phyloP scores from a whole-genome alignment of 2,113 vertebrate genomes.

The Jaculus jaculus region DNA sequence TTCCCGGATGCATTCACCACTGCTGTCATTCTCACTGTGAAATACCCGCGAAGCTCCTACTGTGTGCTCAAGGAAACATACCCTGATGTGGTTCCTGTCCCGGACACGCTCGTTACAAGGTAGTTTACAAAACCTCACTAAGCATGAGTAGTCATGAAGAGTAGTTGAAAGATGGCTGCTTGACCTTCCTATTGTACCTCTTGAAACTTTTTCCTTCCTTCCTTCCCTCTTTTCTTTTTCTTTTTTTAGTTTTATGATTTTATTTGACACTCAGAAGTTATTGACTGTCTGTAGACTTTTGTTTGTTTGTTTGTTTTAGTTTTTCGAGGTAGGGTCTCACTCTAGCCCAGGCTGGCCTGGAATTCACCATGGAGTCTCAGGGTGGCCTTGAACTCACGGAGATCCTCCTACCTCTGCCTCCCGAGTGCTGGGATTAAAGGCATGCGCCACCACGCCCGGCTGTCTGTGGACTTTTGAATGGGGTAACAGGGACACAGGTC shows the following conservation, averaged over 20 bases:
- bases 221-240: neutral
- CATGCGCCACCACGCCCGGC: too few species aligned
- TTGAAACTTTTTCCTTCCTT: neutral
- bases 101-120: conserved; percentile 24
- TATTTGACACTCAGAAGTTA: too few species aligned
- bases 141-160: neutral
- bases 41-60: neutral
- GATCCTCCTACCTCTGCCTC: too few species aligned
- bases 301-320: too few species aligned
- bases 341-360: too few species aligned
- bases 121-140: neutral
- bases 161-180: neutral
- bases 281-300: too few species aligned
- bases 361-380: too few species aligned
- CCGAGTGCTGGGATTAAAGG: too few species aligned
- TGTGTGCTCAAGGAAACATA: neutral
- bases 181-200: neutral
- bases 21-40: neutral
- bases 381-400: too few species aligned
- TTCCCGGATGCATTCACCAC: neutral
- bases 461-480: too few species aligned
- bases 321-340: too few species aligned
- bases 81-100: neutral
- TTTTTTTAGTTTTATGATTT: neutral
- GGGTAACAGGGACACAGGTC: too few species aligned